A percentile compares a stretch with the other conserved stretches of the same genome.
These are phyloP conservation scores for Brachyrhaphis roseni DNA, from an alignment of 2,797 vertebrate genomes.

Conservation along the genomic window DNA sequence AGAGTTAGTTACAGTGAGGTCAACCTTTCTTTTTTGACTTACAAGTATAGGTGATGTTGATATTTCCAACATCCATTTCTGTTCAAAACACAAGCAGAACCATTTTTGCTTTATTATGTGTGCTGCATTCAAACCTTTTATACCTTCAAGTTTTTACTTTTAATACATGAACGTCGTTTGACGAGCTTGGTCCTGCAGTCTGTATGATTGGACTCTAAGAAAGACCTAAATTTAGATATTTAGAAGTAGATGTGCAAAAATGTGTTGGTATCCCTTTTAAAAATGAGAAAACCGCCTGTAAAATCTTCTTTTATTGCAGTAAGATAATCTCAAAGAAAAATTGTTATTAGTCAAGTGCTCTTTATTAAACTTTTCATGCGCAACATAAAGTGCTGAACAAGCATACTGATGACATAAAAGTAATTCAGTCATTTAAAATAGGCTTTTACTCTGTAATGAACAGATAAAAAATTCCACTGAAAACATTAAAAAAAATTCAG, in stretches of 20 bases:
- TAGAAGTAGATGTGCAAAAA: background rate
- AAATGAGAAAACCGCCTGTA: background rate
- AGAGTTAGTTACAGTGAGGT: conserved; percentile 45
- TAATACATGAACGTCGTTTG: background rate
- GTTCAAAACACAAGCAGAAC: conserved; percentile 64
- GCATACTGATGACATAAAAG: background rate
- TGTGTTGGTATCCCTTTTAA: background rate
- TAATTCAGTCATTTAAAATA: background rate
- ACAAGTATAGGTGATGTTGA: conserved; percentile 74
- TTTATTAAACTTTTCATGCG: too few species aligned
- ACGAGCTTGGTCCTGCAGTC: background rate
- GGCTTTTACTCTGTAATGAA: background rate
- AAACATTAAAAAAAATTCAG: background rate
- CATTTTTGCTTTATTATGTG: conserved; percentile 1
- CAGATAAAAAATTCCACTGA: background rate
- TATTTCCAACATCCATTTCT: conserved; percentile 73
- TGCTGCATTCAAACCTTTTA: background rate
- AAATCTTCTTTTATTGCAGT: background rate
- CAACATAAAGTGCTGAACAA: background rate
- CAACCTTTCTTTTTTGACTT: conserved; percentile 44
- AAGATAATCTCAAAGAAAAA: background rate
- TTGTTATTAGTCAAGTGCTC: background rate
- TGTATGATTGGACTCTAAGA: background rate
- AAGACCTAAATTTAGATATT: background rate
- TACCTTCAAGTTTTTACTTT: background rate